These are phyloP conservation scores for Harpalus rubripes DNA, from an alignment of 2,888 invertebrate species.

Conservation along the genomic window DNA sequence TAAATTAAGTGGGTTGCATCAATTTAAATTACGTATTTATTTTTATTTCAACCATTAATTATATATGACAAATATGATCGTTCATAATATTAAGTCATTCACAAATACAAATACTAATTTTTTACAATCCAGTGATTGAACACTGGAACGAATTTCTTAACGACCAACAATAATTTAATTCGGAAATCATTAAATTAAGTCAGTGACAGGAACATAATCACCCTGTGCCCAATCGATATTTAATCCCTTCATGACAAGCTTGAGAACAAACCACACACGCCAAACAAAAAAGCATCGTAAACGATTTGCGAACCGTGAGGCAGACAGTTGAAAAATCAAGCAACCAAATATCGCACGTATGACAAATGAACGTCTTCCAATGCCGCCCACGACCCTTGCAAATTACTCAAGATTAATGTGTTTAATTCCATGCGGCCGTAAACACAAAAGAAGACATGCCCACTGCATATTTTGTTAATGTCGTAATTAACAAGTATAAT, in stretches of 20 bases:
- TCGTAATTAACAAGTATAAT: slow-evolving; percentile 62
- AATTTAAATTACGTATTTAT: not conserved
- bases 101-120: slow-evolving; percentile 10
- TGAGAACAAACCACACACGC: slow-evolving; percentile 33
- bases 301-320: slow-evolving; percentile 21
- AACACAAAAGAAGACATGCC: slow-evolving; percentile 59
- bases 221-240: slow-evolving; percentile 34
- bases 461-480: slow-evolving; percentile 62
- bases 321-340: slow-evolving; percentile 54
- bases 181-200: slow-evolving; percentile 40
- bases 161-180: slow-evolving; percentile 32
- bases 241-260: slow-evolving; percentile 41
- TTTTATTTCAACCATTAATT: not conserved
- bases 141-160: slow-evolving; percentile 22
- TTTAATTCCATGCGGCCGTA: slow-evolving; percentile 47
- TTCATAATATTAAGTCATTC: slow-evolving; percentile 7
- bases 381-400: slow-evolving; percentile 53
- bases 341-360: slow-evolving; percentile 58
- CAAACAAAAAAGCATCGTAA: slow-evolving; percentile 21
- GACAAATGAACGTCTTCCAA: slow-evolving; percentile 57
- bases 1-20: not conserved
- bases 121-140: slow-evolving; percentile 27
- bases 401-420: slow-evolving; percentile 55
- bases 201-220: slow-evolving; percentile 43
- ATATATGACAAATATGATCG: not conserved